These are phyloP conservation scores for Agrilus cyanescens DNA, from an alignment of 2,888 invertebrate species.

Conservation along the genomic window DNA sequence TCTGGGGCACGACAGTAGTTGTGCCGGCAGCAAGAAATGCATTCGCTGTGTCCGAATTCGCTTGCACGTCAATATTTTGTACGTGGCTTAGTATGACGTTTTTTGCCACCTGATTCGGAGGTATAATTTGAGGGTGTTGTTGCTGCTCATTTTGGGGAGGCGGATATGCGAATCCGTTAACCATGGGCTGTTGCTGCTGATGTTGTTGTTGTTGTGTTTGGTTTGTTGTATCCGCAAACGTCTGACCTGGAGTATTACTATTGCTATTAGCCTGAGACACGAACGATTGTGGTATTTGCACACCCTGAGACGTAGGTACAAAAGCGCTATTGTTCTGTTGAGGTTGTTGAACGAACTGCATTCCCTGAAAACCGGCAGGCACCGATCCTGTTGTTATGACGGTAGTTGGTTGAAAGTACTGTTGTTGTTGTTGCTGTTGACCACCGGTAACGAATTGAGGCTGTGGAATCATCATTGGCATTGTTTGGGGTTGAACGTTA, in stretches of 20 bases:
- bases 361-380: slow-evolving; percentile 26
- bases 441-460: slow-evolving; percentile 28
- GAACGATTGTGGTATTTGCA: slow-evolving; percentile 24
- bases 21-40: not conserved
- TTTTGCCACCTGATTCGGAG: slow-evolving; percentile 30
- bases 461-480: slow-evolving; percentile 24
- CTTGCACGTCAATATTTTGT: slow-evolving; percentile 13
- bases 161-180: slow-evolving; percentile 31
- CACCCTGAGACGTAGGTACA: slow-evolving; percentile 31
- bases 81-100: slow-evolving; percentile 24
- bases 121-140: slow-evolving; percentile 22
- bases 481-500: slow-evolving; percentile 28
- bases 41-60: slow-evolving; percentile 4
- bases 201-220: slow-evolving; percentile 19
- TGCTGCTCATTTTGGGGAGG: slow-evolving; percentile 17
- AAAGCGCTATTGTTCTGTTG: slow-evolving; percentile 32
- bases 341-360: slow-evolving; percentile 33
- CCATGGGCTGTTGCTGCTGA: slow-evolving; percentile 21
- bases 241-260: slow-evolving; percentile 26
- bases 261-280: too few species aligned
- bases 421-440: slow-evolving; percentile 16
- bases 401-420: slow-evolving; percentile 27
- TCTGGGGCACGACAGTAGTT: slow-evolving; percentile 4
- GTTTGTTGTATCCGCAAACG: slow-evolving; percentile 28
- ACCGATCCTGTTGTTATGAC: slow-evolving; percentile 21